phyloP scores from a whole-genome alignment of 2,797 vertebrate species.

The Manis javanica region DNA sequence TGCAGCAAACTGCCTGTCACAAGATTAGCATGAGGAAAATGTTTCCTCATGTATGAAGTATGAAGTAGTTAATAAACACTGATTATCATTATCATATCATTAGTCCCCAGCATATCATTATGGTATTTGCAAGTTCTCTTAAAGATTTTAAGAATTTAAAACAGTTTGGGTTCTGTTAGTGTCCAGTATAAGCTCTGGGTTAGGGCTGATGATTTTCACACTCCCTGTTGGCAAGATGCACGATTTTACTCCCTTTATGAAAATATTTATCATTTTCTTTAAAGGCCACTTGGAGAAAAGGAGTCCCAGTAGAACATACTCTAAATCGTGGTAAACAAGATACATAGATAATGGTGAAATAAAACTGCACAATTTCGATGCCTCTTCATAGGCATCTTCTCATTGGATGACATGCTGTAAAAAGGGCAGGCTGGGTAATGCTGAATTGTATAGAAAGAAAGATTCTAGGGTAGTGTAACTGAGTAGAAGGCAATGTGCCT shows the following conservation, averaged over 20 bases:
- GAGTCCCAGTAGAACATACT: neutral
- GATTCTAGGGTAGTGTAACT: neutral
- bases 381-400: neutral
- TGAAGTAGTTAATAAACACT: neutral
- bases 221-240: neutral
- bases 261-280: neutral
- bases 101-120: neutral
- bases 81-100: neutral
- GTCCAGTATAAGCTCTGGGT: neutral
- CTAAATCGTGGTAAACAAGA: neutral
- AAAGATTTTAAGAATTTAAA: neutral
- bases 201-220: neutral
- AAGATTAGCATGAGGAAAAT: neutral
- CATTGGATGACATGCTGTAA: neutral
- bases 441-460: neutral
- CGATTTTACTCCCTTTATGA: neutral
- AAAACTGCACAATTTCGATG: neutral
- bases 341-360: neutral
- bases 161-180: neutral
- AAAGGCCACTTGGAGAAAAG: neutral
- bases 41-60: neutral
- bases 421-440: accelerated
- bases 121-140: neutral
- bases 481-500: neutral
- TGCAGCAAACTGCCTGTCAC: neutral